Base-by-base conservation (phyloP, 2,888 invertebrate species). In the Conchocele bisecta region DNA sequence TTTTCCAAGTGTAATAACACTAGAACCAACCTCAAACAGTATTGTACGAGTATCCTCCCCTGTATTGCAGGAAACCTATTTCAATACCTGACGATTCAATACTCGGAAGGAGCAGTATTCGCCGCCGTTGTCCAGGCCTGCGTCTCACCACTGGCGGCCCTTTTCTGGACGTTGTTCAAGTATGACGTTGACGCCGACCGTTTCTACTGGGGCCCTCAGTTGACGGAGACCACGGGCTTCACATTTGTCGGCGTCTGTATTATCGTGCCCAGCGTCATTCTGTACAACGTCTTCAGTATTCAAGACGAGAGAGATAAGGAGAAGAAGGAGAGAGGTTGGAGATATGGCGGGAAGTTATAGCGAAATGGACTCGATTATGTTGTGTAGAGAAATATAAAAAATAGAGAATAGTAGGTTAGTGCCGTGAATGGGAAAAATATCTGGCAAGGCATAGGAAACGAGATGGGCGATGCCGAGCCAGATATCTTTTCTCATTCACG, bases 141-240 rank as follows among this genome's bases (percentile, higher is more conserved):
- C 31, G 78, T 84, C 7, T 82, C 83, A 0, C 87, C 87, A 0
- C 37, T 81, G 1, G 83, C 78, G 0, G 71, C 84, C 0, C 69
- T 83, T n/a, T 86, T 86, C 70, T 87, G 87, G 87, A 81, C 84
- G 7, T 42, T 87, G 20, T 87, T 87, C 61, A 60, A 77, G 24
- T 83, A 72, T 28, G 72, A 83, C 53, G 61, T 65, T n/a, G 35
- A 50, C 5, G 46, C 53, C 0, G 77, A 82, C 37, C 57, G 53
- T 15, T 72, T 87, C 41, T 68, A 56, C 35, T 87, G 85, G 83
- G 26, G 66, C 3, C 86, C 86, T 0, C 59, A 57, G 26, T 79
- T 85, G 57, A 82, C 80, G 17, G 71, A 77, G 13, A 82, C 86
- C 0, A 83, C 86, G 7, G 83, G 37, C 0, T 86, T 86, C 50